Evolutionary conservation across 2,113 vertebrate species (phyloP).

Genomic region (Melanerpes formicivorus): DNA sequence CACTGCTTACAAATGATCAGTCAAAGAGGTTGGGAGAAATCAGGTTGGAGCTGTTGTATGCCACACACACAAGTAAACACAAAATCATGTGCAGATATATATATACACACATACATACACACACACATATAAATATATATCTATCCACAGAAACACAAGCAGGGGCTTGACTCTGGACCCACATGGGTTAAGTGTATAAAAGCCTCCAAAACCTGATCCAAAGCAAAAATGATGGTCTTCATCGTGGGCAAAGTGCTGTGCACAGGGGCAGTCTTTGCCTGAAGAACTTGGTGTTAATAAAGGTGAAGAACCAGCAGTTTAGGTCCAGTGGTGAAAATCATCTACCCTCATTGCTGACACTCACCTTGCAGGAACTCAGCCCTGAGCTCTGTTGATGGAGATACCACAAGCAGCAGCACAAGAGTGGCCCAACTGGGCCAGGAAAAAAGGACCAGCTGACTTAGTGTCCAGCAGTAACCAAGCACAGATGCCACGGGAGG

Average conservation of each 20-base stretch:
- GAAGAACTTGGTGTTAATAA: neutral
- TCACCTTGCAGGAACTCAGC: neutral
- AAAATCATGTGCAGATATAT: neutral
- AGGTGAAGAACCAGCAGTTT: neutral
- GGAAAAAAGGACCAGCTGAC: neutral
- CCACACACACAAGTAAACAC: neutral
- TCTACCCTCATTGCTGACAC: neutral
- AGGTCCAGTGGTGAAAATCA: rapidly evolving
- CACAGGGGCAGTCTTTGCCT: neutral
- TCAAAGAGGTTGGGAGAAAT: neutral
- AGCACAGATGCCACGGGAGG: rapidly evolving
- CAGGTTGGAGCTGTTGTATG: neutral
- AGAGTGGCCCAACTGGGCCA: neutral
- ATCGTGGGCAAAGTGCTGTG: neutral
- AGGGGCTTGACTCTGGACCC: neutral
- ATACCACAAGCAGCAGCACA: neutral
- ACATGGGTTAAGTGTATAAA: neutral
- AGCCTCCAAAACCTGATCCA: neutral
- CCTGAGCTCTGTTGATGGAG: neutral
- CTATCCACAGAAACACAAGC: neutral
- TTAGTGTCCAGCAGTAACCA: neutral
- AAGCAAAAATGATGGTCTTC: neutral
- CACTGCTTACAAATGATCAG: neutral
- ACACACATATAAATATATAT: neutral
- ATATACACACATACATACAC: neutral